These are phyloP conservation scores for Drosophila auraria DNA, from an alignment of 1,140 invertebrate genomes.

Conservation along the genomic window DNA sequence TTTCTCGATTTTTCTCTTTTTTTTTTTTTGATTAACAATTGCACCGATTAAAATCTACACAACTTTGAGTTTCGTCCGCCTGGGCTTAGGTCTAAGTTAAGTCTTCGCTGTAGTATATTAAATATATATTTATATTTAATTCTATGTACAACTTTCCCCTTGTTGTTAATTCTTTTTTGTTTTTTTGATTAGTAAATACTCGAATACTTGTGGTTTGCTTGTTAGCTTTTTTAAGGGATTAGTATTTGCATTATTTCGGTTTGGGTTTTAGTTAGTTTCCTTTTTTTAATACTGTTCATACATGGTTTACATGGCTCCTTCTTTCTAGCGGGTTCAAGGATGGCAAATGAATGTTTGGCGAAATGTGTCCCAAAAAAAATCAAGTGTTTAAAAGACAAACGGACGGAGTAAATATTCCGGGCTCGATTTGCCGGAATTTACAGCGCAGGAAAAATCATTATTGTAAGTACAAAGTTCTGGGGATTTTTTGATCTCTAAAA, in stretches of 20 bases:
- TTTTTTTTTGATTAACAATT: constrained; percentile 10
- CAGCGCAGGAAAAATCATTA: constrained; percentile 20
- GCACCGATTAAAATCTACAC: constrained; percentile 65
- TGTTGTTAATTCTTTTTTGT: constrained; percentile 1
- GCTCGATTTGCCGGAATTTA: constrained; percentile 17
- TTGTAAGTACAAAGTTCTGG: no score
- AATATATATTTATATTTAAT: constrained; percentile 39
- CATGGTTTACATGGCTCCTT: constrained; percentile 27
- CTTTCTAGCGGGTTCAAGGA: not conserved
- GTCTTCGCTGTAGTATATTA: constrained; percentile 65
- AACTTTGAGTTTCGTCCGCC: constrained; percentile 74
- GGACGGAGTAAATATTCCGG: constrained; percentile 57
- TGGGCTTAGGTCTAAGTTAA: constrained; percentile 66
- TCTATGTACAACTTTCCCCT: constrained; percentile 62
- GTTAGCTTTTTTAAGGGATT: constrained; percentile 5
- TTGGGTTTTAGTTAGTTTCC: constrained; percentile 37
- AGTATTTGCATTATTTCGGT: constrained; percentile 9
- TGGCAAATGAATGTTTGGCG: constrained; percentile 20
- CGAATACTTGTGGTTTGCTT: constrained; percentile 52
- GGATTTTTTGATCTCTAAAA: not conserved
- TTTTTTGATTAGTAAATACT: constrained; percentile 52
- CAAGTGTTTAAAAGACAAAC: constrained; percentile 33
- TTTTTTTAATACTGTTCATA: constrained; percentile 61
- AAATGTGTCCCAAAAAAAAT: constrained; percentile 33
- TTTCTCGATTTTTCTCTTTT: not conserved